Percentiles rank a stretch among this genome's conserved stretches.
phyloP scores from a whole-genome alignment of 2,113 vertebrate genomes.

The Corynorhinus townsendii region DNA sequence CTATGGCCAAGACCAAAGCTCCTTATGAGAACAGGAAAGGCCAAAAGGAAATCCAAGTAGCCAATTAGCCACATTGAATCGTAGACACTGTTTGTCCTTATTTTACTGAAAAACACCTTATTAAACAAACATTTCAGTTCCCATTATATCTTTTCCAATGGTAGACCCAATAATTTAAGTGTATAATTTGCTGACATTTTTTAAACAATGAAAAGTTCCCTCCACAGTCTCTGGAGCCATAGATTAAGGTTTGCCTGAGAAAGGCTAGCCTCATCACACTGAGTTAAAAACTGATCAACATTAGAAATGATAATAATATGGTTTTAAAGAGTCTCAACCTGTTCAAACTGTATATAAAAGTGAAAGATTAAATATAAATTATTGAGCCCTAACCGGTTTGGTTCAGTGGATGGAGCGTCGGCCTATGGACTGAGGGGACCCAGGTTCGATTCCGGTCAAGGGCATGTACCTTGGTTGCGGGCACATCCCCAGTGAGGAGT shows the following conservation, averaged over 20 bases:
- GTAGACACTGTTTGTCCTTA: not conserved
- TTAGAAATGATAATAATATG: not conserved
- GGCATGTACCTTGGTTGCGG: too few species aligned
- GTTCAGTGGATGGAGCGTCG: too few species aligned
- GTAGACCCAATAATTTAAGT: not conserved
- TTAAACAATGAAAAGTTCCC: not conserved
- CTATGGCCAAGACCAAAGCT: not conserved
- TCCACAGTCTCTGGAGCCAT: not conserved
- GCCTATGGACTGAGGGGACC: too few species aligned
- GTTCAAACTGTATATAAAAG: not conserved
- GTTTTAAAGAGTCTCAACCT: not conserved
- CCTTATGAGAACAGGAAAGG: not conserved
- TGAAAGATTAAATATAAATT: not conserved
- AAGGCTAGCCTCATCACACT: not conserved
- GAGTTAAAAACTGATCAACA: not conserved
- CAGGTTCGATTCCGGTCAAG: too few species aligned
- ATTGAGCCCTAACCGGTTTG: not conserved
- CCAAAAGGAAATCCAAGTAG: not conserved
- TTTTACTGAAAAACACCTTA: conserved; percentile 2
- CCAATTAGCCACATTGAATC: not conserved
- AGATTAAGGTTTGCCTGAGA: not conserved
- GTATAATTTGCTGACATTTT: not conserved
- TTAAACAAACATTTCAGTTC: not conserved
- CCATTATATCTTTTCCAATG: not conserved
- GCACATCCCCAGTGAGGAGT: too few species aligned